These are phyloP conservation scores for Rhea pennata DNA, from an alignment of 2,113 vertebrate species.

Conservation along the genomic window DNA sequence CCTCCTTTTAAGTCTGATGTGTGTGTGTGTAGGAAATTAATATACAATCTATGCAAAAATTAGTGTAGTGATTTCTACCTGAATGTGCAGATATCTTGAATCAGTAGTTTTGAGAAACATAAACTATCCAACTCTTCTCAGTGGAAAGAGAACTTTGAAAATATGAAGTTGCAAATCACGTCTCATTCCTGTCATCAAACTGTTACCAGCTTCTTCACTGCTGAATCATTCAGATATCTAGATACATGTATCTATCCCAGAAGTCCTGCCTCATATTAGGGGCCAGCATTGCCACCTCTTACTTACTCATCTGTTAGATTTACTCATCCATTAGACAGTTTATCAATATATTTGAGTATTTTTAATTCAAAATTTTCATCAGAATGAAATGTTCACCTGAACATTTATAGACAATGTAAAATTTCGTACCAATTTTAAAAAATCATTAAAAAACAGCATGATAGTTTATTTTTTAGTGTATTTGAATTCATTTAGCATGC, in stretches of 20 bases:
- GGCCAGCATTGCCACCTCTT: slow-evolving; percentile 52
- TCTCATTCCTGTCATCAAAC: slow-evolving; percentile 51
- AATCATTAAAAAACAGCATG: not conserved
- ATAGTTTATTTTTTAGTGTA: not conserved
- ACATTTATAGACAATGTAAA: not conserved
- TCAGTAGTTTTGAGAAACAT: not conserved
- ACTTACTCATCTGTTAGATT: not conserved
- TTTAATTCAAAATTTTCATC: not conserved
- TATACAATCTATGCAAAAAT: accelerated
- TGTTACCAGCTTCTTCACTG: slow-evolving; percentile 14
- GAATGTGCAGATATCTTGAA: not conserved
- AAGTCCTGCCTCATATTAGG: not conserved
- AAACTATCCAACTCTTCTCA: not conserved
- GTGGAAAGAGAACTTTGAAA: not conserved
- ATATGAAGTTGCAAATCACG: not conserved
- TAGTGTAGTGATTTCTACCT: not conserved
- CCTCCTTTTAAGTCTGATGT: not conserved
- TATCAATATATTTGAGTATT: not conserved
- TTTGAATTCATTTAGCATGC: not conserved
- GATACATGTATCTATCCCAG: slow-evolving; percentile 12
- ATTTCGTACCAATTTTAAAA: not conserved
- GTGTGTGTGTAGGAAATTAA: too few species aligned
- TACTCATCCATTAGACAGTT: not conserved
- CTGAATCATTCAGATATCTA: not conserved
- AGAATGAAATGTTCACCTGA: not conserved